phyloP scores from a whole-genome alignment of 2,113 vertebrate species.

The Clarias macrocephalus region DNA sequence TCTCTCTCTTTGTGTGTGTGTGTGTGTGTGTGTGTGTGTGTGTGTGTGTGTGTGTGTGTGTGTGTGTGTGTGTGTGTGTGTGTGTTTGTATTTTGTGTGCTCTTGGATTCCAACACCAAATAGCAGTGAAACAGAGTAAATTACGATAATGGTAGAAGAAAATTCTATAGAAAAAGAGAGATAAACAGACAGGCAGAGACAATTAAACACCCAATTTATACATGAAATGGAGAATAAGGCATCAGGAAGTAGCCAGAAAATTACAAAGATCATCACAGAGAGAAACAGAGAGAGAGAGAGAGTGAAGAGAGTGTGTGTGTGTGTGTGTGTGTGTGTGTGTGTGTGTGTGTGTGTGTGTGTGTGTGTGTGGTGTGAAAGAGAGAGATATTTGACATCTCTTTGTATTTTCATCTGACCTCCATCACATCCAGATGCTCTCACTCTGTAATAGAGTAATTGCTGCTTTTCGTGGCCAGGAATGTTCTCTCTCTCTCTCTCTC shows the following conservation, averaged over 20 bases:
- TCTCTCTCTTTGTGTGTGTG: neutral
- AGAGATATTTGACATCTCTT: neutral
- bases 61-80: neutral
- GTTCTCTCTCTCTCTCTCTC: neutral
- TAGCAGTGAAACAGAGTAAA: neutral
- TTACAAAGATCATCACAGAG: neutral
- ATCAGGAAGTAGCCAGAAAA: neutral
- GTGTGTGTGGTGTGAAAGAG: neutral
- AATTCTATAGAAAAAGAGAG: neutral
- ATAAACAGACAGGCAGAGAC: neutral
- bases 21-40: neutral
- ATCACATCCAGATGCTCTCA: constrained; percentile 27
- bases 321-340: too few species aligned
- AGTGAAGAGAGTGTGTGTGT: neutral
- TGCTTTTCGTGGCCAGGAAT: constrained; percentile 20
- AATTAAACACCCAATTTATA: neutral
- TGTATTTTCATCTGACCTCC: constrained; percentile 1
- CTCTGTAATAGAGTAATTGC: constrained; percentile 20
- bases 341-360: too few species aligned
- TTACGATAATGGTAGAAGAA: neutral
- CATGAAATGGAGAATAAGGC: neutral
- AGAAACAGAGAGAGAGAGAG: neutral
- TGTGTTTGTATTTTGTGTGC: neutral
- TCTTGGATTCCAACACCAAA: neutral
- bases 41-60: constrained; percentile 1